phyloP scores from a whole-genome alignment of 2,113 vertebrate genomes.

The Prunella himalayana region DNA sequence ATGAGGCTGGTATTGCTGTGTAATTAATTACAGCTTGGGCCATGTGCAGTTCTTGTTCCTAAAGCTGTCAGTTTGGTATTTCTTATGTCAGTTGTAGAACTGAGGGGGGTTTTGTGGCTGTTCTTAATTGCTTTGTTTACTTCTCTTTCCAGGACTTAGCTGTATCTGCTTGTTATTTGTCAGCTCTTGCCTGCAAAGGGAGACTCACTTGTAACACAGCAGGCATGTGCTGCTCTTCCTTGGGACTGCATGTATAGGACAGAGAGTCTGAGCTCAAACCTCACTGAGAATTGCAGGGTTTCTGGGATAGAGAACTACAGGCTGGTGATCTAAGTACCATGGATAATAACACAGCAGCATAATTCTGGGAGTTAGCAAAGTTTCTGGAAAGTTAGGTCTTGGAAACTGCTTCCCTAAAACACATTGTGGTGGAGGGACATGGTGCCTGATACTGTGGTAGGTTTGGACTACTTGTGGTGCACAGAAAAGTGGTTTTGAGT shows the following conservation, averaged over 20 bases:
- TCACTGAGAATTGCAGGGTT: background rate
- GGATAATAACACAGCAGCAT: background rate
- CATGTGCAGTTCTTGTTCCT: background rate
- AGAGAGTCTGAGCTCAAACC: background rate
- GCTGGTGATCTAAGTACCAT: fast-evolving
- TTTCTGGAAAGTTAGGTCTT: background rate
- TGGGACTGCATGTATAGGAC: fast-evolving
- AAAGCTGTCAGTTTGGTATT: background rate
- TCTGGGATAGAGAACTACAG: background rate
- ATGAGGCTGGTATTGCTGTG: background rate
- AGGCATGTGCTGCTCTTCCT: fast-evolving
- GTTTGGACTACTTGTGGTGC: background rate
- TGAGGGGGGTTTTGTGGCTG: background rate
- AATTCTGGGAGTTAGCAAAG: background rate
- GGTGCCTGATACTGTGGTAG: background rate
- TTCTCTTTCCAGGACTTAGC: background rate
- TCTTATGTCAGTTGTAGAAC: background rate
- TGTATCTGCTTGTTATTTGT: background rate
- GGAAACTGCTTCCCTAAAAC: background rate
- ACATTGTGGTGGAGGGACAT: background rate
- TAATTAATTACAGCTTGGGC: background rate
- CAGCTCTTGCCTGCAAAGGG: background rate
- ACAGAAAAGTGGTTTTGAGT: background rate
- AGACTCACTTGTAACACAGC: fast-evolving
- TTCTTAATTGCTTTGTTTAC: background rate